phyloP scores from a whole-genome alignment of 2,113 vertebrate species.

The Indicator indicator region DNA sequence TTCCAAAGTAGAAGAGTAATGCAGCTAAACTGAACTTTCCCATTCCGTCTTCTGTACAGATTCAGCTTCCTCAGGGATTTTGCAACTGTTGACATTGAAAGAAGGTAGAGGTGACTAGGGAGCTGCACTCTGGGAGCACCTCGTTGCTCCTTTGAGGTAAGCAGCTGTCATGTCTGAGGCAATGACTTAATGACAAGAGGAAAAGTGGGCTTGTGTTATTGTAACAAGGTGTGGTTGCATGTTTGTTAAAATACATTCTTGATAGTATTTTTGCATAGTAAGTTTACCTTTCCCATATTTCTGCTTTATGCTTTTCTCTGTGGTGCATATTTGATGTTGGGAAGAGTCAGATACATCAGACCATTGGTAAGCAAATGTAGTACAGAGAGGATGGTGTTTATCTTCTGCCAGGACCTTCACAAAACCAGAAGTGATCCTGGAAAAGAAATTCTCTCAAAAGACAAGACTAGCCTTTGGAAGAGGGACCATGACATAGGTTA shows the following conservation, averaged over 20 bases:
- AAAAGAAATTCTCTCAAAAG: neutral
- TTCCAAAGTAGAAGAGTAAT: neutral
- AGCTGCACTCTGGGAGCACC: neutral
- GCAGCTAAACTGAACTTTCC: neutral
- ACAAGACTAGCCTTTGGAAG: neutral
- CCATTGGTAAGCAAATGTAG: neutral
- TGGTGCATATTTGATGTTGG: neutral
- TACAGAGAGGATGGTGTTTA: neutral
- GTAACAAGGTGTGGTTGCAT: neutral
- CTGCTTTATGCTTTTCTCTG: neutral
- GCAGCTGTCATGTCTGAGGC: neutral
- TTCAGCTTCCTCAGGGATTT: neutral
- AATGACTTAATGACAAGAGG: neutral
- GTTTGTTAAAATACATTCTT: neutral
- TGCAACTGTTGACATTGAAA: neutral
- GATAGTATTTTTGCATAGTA: neutral
- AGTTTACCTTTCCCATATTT: neutral
- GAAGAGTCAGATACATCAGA: neutral
- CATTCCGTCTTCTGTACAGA: neutral
- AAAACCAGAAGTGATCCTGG: neutral
- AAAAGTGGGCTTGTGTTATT: neutral
- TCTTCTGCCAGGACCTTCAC: neutral
- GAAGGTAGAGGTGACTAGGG: neutral
- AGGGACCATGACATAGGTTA: neutral
- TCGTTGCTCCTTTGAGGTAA: neutral